Conservation (phyloP, 1,140 invertebrate genomes). For the Drosophila bipectinata region DNA sequence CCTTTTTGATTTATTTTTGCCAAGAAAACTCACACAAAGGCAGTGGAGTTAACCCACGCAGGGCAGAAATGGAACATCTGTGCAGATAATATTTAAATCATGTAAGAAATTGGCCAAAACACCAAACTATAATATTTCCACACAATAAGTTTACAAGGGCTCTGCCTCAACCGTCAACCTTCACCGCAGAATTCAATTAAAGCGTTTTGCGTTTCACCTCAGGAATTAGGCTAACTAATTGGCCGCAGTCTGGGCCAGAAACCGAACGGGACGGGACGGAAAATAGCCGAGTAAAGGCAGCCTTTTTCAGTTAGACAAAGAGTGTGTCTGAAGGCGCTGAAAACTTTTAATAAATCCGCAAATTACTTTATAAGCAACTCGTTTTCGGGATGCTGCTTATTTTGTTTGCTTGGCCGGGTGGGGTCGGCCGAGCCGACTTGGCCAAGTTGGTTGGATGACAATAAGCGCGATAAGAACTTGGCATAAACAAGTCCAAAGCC, state of each 20-base stretch:
- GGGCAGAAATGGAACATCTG: conserved; percentile 25
- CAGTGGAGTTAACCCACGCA: conserved; percentile 17
- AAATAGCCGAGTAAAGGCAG: conserved; percentile 11
- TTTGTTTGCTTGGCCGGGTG: conserved; percentile 21
- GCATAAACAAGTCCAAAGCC: conserved; percentile 53
- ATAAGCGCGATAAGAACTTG: conserved; percentile 56
- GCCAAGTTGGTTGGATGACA: conserved; percentile 30
- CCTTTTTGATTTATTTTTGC: conserved; percentile 58
- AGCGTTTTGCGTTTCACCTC: conserved; percentile 55
- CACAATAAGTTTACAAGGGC: background rate
- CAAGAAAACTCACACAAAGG: conserved; percentile 19
- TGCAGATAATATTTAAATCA: conserved; percentile 39
- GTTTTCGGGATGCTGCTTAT: conserved; percentile 32
- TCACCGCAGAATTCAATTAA: conserved; percentile 44
- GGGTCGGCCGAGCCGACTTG: background rate
- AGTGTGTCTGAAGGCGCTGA: conserved; percentile 56
- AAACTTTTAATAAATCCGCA: conserved; percentile 78
- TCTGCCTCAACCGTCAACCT: background rate
- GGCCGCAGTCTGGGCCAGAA: conserved; percentile 19
- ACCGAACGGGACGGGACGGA: background rate
- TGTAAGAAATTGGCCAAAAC: background rate
- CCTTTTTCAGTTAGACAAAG: conserved; percentile 35
- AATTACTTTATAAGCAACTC: conserved; percentile 79
- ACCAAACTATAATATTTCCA: conserved; percentile 5
- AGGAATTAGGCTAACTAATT: conserved; percentile 73